Percentiles rank a stretch among this genome's conserved stretches.
phyloP scores from a whole-genome alignment of 2,888 invertebrate species.

The Leptura quadrifasciata region DNA sequence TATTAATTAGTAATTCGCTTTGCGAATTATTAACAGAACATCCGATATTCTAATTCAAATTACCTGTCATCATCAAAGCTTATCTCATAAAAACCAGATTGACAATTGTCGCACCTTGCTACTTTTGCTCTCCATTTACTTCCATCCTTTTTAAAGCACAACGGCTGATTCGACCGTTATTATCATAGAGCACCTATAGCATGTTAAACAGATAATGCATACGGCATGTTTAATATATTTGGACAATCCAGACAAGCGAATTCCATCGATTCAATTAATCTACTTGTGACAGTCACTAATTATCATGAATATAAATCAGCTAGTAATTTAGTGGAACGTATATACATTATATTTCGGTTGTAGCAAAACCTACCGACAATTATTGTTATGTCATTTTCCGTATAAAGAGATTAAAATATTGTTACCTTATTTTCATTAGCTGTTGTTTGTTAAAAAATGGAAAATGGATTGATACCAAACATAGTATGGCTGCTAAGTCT shows the following conservation, averaged over 20 bases:
- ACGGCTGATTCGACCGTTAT: neutral
- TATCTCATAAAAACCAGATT: no score
- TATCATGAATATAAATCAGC: constrained; percentile 29
- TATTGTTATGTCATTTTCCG: neutral
- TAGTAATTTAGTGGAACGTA: constrained; percentile 13
- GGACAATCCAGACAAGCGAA: constrained; percentile 24
- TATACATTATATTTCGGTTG: constrained; percentile 20
- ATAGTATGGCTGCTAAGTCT: no score
- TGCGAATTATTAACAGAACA: no score
- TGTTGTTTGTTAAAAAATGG: neutral
- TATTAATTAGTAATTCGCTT: no score
- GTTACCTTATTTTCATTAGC: neutral
- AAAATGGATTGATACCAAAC: no score
- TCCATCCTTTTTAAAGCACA: neutral
- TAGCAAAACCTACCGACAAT: constrained; percentile 20
- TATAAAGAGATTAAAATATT: neutral
- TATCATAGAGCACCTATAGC: neutral
- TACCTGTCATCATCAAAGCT: no score
- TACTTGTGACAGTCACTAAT: constrained; percentile 33
- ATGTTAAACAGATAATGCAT: constrained; percentile 19
- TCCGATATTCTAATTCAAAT: no score
- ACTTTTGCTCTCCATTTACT: neutral
- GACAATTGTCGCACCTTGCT: no score
- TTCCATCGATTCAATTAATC: constrained; percentile 38
- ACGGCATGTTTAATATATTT: constrained; percentile 16